These are phyloP conservation scores for Heliconius ismenius DNA, from an alignment of 2,888 invertebrate genomes.

Conservation along the genomic window DNA sequence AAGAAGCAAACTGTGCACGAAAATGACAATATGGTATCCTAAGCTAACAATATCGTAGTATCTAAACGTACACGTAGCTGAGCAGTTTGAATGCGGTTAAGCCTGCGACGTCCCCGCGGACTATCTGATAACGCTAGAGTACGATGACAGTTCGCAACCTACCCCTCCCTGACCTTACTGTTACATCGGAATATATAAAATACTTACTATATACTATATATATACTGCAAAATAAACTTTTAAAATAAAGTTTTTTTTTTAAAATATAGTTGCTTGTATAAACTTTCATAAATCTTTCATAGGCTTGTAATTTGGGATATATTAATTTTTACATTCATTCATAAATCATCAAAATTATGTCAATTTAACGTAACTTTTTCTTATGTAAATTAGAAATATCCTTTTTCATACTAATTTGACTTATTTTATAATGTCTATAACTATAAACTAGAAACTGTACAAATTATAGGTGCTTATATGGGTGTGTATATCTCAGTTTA, in stretches of 20 bases:
- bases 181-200: conserved; percentile 19
- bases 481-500: background rate
- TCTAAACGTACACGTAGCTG: conserved; percentile 35
- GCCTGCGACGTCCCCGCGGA: conserved; percentile 49
- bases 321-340: background rate
- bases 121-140: conserved; percentile 71
- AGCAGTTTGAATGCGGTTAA: conserved; percentile 49
- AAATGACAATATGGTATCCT: conserved; percentile 13
- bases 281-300: too few relatives aligned
- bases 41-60: conserved; percentile 14
- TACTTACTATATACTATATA: background rate
- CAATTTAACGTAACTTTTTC: background rate
- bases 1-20: background rate
- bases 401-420: background rate
- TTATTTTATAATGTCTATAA: background rate
- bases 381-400: background rate
- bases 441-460: background rate
- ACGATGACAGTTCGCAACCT: conserved; percentile 74
- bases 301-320: too few relatives aligned
- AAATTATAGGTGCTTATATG: background rate
- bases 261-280: background rate
- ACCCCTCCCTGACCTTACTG: conserved; percentile 52
- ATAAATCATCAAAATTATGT: background rate
- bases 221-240: background rate
- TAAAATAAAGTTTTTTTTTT: background rate